Evolutionary conservation across 2,888 invertebrate species (phyloP), one percentile per base, ranked within the genome.

Genomic region (Steinernema scapterisci): DNA sequence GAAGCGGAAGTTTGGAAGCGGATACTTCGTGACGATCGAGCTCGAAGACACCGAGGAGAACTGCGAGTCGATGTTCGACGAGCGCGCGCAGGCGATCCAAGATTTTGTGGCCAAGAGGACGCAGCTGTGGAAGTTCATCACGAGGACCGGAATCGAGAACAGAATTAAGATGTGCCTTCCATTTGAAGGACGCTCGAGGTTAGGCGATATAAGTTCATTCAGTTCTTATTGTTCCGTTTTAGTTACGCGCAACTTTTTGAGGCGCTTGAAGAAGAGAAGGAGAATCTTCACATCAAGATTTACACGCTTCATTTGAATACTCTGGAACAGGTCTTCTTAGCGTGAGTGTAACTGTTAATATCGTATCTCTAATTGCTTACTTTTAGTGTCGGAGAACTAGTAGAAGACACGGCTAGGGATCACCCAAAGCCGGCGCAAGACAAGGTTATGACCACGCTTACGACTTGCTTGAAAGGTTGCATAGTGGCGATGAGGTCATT

Each of bases 291-390:
- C 13, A 77, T 82, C 21, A 54, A 63, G 19, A 73, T 75, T 7
- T 85, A 84, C 72, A 86, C 85, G 31, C 72, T 85, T 9, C 82
- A 82, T n/a, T 45, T 86, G 56, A 85, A 84, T 73, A 82, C 82
- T 2, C 73, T 85, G 63, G 85, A 85, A 73, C 85, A 85, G 73
- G 86, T 86, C 1, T 86, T 85, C 75, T 75, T 83, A 43, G 77
- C 71, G 78, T 78, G 72, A 51, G 51, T 46, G 9, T 23, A 1
- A 21, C 5, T 27, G 51, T 21, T 70, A 54, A 54, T 21, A 21
- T 11, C 5, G 16, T 7, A 23, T 3, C 5, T 31, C 27, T 23
- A 63, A 31, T 7, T 7, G 5, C 3, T 38, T 9, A 13, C 5
- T 71, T 75, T 70, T 71, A 81, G 82, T 71, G 81, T 81, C 13